Evolutionary conservation across 1,140 invertebrate species (phyloP).

Genomic region (Coptotermes formosanus): DNA sequence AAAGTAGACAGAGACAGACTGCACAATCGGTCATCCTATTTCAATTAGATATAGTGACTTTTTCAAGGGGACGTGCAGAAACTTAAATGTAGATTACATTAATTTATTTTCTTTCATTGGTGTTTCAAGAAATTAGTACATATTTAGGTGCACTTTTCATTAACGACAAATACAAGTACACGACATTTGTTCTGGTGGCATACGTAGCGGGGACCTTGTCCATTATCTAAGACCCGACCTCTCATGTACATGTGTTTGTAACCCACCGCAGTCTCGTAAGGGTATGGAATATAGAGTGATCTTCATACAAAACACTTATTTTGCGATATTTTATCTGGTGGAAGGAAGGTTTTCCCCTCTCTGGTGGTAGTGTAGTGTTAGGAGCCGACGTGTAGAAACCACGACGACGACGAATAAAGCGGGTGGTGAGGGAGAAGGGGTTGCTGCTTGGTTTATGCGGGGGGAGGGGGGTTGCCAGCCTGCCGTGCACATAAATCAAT

Average conservation of each 20-base stretch:
- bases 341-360: conserved; percentile 9
- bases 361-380: conserved; percentile 6
- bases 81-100: too few species aligned
- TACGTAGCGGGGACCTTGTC: not conserved
- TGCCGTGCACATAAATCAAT: conserved; percentile 29
- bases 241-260: not conserved
- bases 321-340: conserved; percentile 30
- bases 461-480: not conserved
- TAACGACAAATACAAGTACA: not conserved
- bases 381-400: conserved; percentile 16
- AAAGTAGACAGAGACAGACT: too few species aligned
- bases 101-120: too few species aligned
- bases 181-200: not conserved
- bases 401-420: not conserved
- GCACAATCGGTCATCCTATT: too few species aligned
- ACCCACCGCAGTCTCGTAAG: not conserved
- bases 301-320: conserved; percentile 33
- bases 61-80: too few species aligned
- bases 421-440: not conserved
- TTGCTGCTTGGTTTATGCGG: conserved; percentile 3
- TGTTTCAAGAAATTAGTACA: too few species aligned
- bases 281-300: conserved; percentile 20
- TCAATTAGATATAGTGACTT: too few species aligned
- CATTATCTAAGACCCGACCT: not conserved
- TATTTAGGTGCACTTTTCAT: not conserved